Conservation (phyloP, 2,888 invertebrate genomes). For the Parapristionchus giblindavisi region DNA sequence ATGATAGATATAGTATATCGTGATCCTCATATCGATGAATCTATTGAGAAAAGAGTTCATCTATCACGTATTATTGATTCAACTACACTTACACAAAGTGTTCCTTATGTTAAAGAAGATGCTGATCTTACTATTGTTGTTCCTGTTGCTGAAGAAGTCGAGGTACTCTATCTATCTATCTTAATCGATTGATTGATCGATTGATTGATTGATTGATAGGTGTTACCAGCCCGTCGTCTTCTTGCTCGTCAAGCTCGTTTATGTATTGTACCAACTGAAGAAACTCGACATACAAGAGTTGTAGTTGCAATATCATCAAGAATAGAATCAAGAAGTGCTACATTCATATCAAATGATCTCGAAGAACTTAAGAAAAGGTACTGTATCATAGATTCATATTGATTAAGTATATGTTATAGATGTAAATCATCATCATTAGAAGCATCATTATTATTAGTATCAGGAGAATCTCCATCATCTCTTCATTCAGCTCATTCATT, state of each 20-base stretch:
- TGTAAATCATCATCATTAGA: conserved; percentile 62
- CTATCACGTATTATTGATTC: conserved; percentile 84
- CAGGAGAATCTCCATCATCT: neutral
- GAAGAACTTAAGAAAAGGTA: conserved; percentile 61
- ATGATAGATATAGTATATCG: conserved; percentile 76
- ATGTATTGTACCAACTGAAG: conserved; percentile 76
- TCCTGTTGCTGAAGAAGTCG: conserved; percentile 73
- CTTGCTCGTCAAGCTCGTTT: conserved; percentile 80
- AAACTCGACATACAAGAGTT: conserved; percentile 58
- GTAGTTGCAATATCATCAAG: conserved; percentile 57
- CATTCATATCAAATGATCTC: conserved; percentile 59
- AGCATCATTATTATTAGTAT: conserved; percentile 57
- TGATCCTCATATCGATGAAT: conserved; percentile 28
- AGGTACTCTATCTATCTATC: conserved; percentile 31
- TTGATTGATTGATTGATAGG: too few relatives aligned
- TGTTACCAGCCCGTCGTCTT: conserved; percentile 77
- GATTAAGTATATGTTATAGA: conserved; percentile 38
- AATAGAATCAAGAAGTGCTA: conserved; percentile 55
- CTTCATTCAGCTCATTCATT: conserved; percentile 55
- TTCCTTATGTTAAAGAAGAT: conserved; percentile 95
- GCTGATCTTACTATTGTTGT: conserved; percentile 83
- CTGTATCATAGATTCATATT: neutral
- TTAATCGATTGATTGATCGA: too few relatives aligned
- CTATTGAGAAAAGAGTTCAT: conserved; percentile 76
- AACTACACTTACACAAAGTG: conserved; percentile 67